These are phyloP conservation scores for Hirtodrosophila histrioides DNA, from an alignment of 2,888 invertebrate genomes.

Conservation along the genomic window DNA sequence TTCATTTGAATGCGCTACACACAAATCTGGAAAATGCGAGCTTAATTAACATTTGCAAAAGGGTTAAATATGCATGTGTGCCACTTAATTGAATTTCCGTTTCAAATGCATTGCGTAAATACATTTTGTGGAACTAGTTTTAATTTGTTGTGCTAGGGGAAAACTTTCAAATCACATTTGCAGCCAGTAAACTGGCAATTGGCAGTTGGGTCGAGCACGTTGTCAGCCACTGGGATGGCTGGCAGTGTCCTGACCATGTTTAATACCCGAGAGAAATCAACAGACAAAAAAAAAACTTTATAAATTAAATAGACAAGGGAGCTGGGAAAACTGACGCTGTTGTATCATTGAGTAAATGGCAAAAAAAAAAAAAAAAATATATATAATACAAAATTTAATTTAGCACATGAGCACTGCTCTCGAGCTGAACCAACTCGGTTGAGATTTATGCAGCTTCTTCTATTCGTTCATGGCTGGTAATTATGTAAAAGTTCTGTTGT, in stretches of 20 bases:
- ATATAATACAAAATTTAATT: no score
- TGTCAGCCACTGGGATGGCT: slow-evolving; percentile 2
- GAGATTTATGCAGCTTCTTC: slow-evolving; percentile 37
- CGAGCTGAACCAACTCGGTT: slow-evolving; percentile 2
- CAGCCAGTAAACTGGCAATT: slow-evolving; percentile 37
- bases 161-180: slow-evolving; percentile 70
- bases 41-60: slow-evolving; percentile 53
- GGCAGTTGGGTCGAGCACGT: slow-evolving; percentile 23
- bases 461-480: slow-evolving; percentile 40
- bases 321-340: slow-evolving; percentile 4
- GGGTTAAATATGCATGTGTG: slow-evolving; percentile 45
- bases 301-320: slow-evolving; percentile 61
- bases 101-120: slow-evolving; percentile 67
- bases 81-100: slow-evolving; percentile 64
- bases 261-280: slow-evolving; percentile 66
- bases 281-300: slow-evolving; percentile 53
- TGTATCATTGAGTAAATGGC: slow-evolving; percentile 46
- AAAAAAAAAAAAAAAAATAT: slow-evolving; percentile 11
- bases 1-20: slow-evolving; percentile 30
- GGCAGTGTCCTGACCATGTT: slow-evolving; percentile 8
- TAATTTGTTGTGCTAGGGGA: slow-evolving; percentile 54
- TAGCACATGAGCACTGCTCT: slow-evolving; percentile 55
- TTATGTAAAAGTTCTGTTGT: slow-evolving; percentile 50
- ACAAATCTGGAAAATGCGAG: slow-evolving; percentile 45
- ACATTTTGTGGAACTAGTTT: slow-evolving; percentile 54